Evolutionary conservation across 2,888 invertebrate species (phyloP), one percentile per base, ranked within the genome.

Genomic region (Sarcophaga caerulescens): DNA sequence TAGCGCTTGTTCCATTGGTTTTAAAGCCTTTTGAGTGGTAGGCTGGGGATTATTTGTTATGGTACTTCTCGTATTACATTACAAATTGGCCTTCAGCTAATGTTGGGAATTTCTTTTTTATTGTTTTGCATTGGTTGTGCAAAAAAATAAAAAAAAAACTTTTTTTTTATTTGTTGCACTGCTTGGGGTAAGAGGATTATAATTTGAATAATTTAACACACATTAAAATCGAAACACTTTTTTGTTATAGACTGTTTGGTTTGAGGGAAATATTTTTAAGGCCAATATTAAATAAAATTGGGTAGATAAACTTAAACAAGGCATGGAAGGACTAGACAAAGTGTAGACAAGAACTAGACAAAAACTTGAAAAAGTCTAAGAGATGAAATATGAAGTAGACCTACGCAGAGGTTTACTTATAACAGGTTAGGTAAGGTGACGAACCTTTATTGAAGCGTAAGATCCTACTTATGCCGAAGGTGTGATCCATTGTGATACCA

Each of bases 1-100:
- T 17, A 14, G 14, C 5, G 1, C 14, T 52, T 52, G 52, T 52
- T 17, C 52, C 52, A 52, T 52, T 52, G 52, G 17, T 17, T 52
- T 52, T 52, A 17, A 52, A 52, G 52, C 52, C 52, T 52, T 17
- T 17, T 12, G 14, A 52, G 4, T 12, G 4, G 10, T 17, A 4
- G 17, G 52, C 12, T 14, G 52, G 52, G 12, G 52, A 0, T 47
- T 52, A 52, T 52, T 52, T 52, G 52, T 14, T 52, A n/a, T 70
- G 11, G 23, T 11, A 8, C 35, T 60, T 3, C 78, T 75, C 71
- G 76, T 45, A 76, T 19, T 84, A 57, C 74, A 78, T 86, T 76
- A 86, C 86, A 84, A 86, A 84, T 81, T 81, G 81, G 84, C 84
- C 86, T 81, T 84, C 81, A 74, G 81, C 79, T 75, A 83, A 75